Evolutionary conservation across 2,888 invertebrate species (phyloP).

Genomic region (Nephrotoma appendiculata): DNA sequence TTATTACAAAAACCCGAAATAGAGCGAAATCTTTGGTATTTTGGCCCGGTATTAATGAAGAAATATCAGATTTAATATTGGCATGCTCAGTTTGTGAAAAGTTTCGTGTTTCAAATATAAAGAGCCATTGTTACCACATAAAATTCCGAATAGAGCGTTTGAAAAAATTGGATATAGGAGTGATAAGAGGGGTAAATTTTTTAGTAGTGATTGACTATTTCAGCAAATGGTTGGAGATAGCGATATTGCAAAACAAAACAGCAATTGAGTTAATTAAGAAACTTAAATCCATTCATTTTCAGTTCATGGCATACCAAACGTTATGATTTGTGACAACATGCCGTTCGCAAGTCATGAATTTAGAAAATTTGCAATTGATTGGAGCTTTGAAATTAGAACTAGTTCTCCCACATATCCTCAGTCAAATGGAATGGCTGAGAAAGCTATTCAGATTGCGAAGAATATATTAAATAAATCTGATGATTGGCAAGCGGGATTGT

Average conservation of each 20-base stretch:
- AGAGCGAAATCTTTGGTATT: no score
- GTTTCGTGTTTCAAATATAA: constrained; percentile 2
- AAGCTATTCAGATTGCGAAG: no score
- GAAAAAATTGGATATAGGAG: no score
- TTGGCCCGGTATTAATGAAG: no score
- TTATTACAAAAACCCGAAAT: no score
- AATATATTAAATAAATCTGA: no score
- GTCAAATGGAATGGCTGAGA: background rate
- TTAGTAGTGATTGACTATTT: constrained; percentile 11
- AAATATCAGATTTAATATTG: no score
- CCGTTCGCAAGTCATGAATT: background rate
- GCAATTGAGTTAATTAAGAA: constrained; percentile 7
- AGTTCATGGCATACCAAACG: constrained; percentile 7
- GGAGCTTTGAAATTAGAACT: no score
- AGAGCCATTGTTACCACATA: constrained; percentile 8
- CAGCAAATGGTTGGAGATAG: constrained; percentile 12
- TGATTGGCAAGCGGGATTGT: no score
- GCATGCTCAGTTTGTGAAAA: constrained; percentile 4
- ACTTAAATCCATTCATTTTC: no score
- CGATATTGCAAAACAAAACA: constrained; percentile 1
- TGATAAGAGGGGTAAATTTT: constrained; percentile 8
- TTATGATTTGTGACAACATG: constrained; percentile 3
- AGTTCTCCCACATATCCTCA: background rate
- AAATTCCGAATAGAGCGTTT: constrained; percentile 6
- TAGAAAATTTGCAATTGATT: background rate